A percentile compares a stretch with the other conserved stretches of the same genome.
Conservation (phyloP, 2,113 vertebrate species). For the Tauraco erythrolophus region DNA sequence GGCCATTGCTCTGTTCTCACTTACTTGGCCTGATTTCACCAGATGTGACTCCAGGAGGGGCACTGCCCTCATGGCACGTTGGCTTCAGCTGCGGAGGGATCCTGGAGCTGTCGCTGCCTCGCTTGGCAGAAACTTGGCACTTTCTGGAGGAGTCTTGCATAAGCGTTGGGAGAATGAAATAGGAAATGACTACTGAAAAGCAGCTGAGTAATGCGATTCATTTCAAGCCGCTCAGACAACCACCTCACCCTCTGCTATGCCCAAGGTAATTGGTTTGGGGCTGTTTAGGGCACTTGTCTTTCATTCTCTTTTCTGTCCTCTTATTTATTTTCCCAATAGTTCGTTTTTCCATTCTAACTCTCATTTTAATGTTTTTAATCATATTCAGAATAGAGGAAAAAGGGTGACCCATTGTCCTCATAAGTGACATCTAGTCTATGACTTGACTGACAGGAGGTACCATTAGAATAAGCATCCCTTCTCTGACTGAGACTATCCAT, state of each 20-base stretch:
- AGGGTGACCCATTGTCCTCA: background rate
- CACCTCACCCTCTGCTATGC: background rate
- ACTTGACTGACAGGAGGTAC: conserved; percentile 25
- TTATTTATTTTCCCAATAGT: background rate
- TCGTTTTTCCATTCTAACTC: background rate
- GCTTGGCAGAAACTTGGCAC: conserved; percentile 6
- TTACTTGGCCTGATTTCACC: background rate
- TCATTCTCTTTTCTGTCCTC: background rate
- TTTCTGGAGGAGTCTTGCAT: background rate
- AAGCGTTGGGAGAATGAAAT: background rate
- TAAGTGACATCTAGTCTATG: background rate
- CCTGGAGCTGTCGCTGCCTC: background rate
- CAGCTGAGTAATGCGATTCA: background rate
- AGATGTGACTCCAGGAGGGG: background rate
- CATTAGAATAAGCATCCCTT: conserved; percentile 13
- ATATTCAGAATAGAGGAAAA: background rate
- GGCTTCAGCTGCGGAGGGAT: background rate
- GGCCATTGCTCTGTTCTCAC: background rate
- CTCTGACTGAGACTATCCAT: background rate
- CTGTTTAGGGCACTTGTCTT: background rate
- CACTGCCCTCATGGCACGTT: background rate
- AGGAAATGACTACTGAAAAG: background rate
- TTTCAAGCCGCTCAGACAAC: background rate
- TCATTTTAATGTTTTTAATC: conserved; percentile 37
- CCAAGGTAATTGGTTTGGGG: background rate